These are phyloP conservation scores for Nannospalax galili DNA, from an alignment of 2,113 vertebrate species.

Conservation along the genomic window DNA sequence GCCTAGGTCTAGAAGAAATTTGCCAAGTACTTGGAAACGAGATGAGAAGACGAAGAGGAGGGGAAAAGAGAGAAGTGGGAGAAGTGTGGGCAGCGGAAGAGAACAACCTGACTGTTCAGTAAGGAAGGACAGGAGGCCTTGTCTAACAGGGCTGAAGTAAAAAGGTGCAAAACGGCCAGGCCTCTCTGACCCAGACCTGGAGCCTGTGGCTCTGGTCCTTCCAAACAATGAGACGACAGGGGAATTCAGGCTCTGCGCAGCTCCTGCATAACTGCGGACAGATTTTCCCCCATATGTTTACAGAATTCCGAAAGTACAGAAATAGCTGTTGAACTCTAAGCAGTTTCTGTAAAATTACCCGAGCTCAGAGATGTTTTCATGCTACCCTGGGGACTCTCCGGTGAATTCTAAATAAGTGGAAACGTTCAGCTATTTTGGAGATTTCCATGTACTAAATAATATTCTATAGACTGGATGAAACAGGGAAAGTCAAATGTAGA, in stretches of 20 bases:
- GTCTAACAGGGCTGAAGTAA: not conserved
- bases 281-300: constrained; percentile 79
- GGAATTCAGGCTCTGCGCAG: constrained; percentile 53
- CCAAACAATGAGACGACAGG: constrained; percentile 71
- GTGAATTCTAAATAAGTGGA: constrained; percentile 81
- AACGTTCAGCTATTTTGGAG: constrained; percentile 81
- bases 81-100: not conserved
- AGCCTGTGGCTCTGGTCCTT: not conserved
- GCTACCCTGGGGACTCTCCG: constrained; percentile 76
- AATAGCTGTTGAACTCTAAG: constrained; percentile 80
- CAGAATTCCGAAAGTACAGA: constrained; percentile 80
- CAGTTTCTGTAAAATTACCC: constrained; percentile 80
- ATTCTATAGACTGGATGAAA: constrained; percentile 75
- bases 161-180: not conserved
- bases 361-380: constrained; percentile 77
- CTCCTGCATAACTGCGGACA: constrained; percentile 74
- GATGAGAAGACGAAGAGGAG: not conserved
- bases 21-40: not conserved
- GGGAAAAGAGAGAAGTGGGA: no score
- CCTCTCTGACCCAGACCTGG: not conserved
- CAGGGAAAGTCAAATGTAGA: constrained; percentile 53
- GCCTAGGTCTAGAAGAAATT: not conserved
- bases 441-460: constrained; percentile 71
- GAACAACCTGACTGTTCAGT: not conserved
- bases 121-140: not conserved